These are phyloP conservation scores for Pygathrix nemaeus DNA, from an alignment of 2,113 vertebrate species.

Conservation along the genomic window DNA sequence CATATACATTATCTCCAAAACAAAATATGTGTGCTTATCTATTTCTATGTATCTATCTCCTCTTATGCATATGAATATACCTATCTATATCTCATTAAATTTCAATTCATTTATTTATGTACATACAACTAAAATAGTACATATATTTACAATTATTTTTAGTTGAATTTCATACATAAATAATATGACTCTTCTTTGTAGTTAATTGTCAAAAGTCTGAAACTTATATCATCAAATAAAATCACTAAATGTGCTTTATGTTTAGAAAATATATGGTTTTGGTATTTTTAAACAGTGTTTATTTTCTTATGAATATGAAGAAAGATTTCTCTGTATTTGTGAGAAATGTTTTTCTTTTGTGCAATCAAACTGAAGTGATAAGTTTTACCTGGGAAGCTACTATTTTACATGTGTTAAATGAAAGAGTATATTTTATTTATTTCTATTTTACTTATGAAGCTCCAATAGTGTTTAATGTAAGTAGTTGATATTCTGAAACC, in stretches of 20 bases:
- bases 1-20: not conserved
- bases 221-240: slow-evolving; percentile 9
- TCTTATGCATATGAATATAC: not conserved
- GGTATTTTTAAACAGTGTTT: not conserved
- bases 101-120: not conserved
- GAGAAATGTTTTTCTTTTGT: slow-evolving; percentile 24
- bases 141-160: not conserved
- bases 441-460: slow-evolving; percentile 18
- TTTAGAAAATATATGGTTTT: not conserved
- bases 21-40: not conserved
- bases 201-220: not conserved
- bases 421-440: slow-evolving; percentile 3
- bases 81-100: not conserved
- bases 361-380: slow-evolving; percentile 45
- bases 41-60: not conserved
- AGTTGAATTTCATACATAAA: not conserved
- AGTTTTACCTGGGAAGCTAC: slow-evolving; percentile 48
- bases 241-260: slow-evolving; percentile 24
- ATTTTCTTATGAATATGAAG: not conserved
- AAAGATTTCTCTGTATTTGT: not conserved
- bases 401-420: slow-evolving; percentile 9
- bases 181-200: not conserved
- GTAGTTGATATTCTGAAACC: not conserved
- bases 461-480: not conserved
- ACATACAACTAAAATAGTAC: not conserved